These are phyloP conservation scores for Monochamus saltuarius DNA, from an alignment of 1,140 invertebrate species.

Conservation along the genomic window DNA sequence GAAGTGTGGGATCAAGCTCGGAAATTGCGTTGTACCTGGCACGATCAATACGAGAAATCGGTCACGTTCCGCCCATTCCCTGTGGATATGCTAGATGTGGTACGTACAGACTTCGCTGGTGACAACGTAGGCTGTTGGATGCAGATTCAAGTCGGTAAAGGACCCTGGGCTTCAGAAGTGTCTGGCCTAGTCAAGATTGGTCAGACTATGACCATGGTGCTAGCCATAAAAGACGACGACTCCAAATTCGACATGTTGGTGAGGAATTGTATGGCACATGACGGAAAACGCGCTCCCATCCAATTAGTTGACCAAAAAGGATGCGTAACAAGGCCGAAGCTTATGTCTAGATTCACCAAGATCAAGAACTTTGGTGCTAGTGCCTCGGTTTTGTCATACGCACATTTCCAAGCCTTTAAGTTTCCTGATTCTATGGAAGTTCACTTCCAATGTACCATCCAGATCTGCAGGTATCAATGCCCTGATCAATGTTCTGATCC, in stretches of 20 bases:
- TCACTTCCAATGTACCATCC: constrained; percentile 94
- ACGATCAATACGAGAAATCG: constrained; percentile 93
- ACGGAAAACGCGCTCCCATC: constrained; percentile 92
- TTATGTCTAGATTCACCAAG: constrained; percentile 92
- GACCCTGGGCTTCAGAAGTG: constrained; percentile 93
- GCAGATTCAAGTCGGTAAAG: constrained; percentile 93
- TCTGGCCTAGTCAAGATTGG: constrained; percentile 93
- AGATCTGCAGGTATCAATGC: constrained; percentile 90
- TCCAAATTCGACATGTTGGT: constrained; percentile 96
- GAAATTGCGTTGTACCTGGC: constrained; percentile 91
- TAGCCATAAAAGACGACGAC: constrained; percentile 94
- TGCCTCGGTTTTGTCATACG: constrained; percentile 87
- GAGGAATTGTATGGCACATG: constrained; percentile 90
- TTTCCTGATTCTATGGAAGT: constrained; percentile 97
- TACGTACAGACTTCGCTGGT: constrained; percentile 89
- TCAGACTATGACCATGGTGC: constrained; percentile 96
- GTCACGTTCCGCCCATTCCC: constrained; percentile 93
- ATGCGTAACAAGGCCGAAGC: constrained; percentile 86
- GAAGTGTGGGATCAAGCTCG: constrained; percentile 95
- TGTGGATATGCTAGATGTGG: constrained; percentile 93
- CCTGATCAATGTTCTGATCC: constrained; percentile 82
- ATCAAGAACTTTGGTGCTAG: constrained; percentile 94
- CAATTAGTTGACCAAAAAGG: constrained; percentile 91
- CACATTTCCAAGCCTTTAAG: constrained; percentile 93
- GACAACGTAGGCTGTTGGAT: constrained; percentile 96